Evolutionary conservation across 2,113 vertebrate species (phyloP).

Genomic region (Cervus canadensis): DNA sequence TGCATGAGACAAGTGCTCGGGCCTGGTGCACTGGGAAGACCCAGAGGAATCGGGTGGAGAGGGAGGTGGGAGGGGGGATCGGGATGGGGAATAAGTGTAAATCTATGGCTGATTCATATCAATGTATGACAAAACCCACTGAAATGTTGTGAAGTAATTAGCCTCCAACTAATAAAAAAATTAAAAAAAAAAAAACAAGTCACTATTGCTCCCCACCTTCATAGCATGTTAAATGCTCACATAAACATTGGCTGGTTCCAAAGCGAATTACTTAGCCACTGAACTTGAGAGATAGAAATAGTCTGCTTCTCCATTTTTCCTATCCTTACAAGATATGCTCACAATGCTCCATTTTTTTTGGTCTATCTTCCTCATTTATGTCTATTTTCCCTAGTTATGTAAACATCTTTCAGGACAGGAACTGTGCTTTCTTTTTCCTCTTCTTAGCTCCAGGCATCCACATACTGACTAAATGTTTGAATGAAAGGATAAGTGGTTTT

Average conservation of each 20-base stretch:
- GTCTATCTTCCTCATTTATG: neutral
- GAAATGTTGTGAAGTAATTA: too few species aligned
- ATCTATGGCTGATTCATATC: too few species aligned
- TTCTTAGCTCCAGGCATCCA: neutral
- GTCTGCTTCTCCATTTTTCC: neutral
- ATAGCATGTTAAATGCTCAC: neutral
- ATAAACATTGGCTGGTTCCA: neutral
- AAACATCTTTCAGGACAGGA: neutral
- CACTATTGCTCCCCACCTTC: neutral
- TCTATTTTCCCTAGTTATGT: neutral
- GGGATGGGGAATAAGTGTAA: too few species aligned
- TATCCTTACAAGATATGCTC: neutral
- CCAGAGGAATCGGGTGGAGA: too few species aligned
- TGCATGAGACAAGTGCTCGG: too few species aligned
- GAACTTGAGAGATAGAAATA: neutral
- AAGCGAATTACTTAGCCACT: neutral
- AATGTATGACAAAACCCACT: too few species aligned
- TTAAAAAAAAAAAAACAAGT: too few species aligned
- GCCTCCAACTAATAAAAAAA: too few species aligned
- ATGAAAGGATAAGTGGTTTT: neutral
- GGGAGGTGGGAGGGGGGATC: too few species aligned
- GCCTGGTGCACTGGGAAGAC: too few species aligned
- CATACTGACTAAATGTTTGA: neutral
- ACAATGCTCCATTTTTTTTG: neutral
- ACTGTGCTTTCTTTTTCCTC: neutral